phyloP scores from a whole-genome alignment of 2,888 invertebrate genomes.

The Lamproptera curius region DNA sequence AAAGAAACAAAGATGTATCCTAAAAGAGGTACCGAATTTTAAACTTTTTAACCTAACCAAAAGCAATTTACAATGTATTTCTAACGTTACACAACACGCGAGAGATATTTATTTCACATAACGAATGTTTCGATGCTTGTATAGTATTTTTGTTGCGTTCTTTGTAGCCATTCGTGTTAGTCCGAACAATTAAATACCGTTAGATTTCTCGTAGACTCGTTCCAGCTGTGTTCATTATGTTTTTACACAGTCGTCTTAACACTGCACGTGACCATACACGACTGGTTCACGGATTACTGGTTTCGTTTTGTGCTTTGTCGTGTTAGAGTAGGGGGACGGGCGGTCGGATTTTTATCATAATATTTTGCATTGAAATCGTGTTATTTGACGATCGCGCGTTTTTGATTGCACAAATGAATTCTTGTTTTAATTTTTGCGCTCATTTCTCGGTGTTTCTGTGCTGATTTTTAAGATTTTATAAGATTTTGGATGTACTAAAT shows the following conservation, averaged over 20 bases:
- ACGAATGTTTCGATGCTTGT: neutral
- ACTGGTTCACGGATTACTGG: neutral
- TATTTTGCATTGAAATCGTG: no score
- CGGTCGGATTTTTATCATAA: no score
- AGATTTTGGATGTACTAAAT: no score
- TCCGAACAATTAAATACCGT: neutral
- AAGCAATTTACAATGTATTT: constrained; percentile 4
- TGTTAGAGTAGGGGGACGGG: neutral
- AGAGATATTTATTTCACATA: no score
- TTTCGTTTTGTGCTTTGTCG: neutral
- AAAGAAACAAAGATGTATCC: constrained; percentile 16
- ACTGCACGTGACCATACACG: neutral
- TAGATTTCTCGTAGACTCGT: neutral
- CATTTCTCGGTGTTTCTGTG: no score
- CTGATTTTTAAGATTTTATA: no score
- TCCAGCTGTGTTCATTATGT: neutral
- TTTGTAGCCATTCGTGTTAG: neutral
- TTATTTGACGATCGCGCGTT: no score
- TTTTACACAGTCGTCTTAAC: neutral
- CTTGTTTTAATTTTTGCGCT: no score
- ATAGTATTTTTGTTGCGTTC: neutral
- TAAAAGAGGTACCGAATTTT: constrained; percentile 13
- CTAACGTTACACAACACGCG: neutral
- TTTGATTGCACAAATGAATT: no score
- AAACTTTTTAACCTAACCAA: neutral